A percentile compares a stretch with the other conserved stretches of the same genome.
These are phyloP conservation scores for Psammodynastes pulverulentus DNA, from an alignment of 2,113 vertebrate genomes.

Conservation along the genomic window DNA sequence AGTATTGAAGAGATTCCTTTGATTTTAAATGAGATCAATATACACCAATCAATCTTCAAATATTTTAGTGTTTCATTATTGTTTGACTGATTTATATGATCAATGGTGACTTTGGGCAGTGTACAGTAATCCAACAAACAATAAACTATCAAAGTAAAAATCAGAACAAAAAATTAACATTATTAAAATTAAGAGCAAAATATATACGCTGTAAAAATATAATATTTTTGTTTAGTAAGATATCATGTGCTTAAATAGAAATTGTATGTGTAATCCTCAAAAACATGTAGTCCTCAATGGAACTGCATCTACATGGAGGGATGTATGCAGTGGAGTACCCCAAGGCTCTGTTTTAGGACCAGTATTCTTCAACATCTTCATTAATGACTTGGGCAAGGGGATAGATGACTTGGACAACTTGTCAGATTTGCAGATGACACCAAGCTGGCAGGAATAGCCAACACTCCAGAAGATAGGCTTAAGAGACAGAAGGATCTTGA, in stretches of 20 bases:
- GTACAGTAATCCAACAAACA: not conserved
- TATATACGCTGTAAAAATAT: not conserved
- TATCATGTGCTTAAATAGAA: not conserved
- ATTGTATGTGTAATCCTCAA: too few species aligned
- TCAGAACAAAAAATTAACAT: not conserved
- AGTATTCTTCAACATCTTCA: too few species aligned
- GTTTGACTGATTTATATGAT: not conserved
- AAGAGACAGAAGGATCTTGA: too few species aligned
- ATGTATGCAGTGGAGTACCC: too few species aligned
- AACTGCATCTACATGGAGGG: too few species aligned
- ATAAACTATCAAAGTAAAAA: not conserved
- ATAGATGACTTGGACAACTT: too few species aligned
- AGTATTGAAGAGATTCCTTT: not conserved
- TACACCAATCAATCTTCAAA: not conserved
- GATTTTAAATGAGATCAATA: not conserved
- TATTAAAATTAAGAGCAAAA: not conserved
- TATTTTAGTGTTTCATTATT: not conserved
- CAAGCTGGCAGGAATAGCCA: too few species aligned
- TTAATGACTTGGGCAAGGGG: too few species aligned
- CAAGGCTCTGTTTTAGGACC: too few species aligned
- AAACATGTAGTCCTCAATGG: too few species aligned
- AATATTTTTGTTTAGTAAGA: not conserved
- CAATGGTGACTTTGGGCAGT: not conserved
- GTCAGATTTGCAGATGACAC: too few species aligned
- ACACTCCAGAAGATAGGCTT: too few species aligned